phyloP scores from a whole-genome alignment of 2,797 vertebrate genomes.

The Carapus acus region DNA sequence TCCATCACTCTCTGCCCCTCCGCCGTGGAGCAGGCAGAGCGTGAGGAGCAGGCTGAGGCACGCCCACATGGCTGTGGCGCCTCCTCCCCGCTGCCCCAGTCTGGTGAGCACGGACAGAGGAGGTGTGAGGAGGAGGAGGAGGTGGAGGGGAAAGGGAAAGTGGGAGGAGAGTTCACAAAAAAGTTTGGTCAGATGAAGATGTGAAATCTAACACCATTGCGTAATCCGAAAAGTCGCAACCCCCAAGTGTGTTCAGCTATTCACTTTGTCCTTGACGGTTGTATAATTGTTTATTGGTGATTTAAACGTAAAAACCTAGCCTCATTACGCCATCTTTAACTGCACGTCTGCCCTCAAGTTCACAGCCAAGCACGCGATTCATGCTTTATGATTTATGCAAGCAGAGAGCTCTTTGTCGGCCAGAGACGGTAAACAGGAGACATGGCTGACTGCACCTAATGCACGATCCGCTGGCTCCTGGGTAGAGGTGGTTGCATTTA shows the following conservation, averaged over 20 bases:
- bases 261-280: too few species aligned
- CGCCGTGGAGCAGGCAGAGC: constrained; percentile 84
- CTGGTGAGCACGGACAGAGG: constrained; percentile 24
- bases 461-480: too few species aligned
- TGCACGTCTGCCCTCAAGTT: too few species aligned
- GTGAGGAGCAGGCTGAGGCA: constrained; percentile 80
- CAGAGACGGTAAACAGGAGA: too few species aligned
- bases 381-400: too few species aligned
- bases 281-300: not conserved
- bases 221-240: constrained; percentile 36
- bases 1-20: constrained; percentile 77
- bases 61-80: constrained; percentile 76
- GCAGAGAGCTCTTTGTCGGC: too few species aligned
- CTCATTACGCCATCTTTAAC: too few species aligned
- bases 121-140: not conserved
- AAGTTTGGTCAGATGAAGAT: constrained; percentile 17
- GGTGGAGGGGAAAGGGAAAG: not conserved
- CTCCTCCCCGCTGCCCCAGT: constrained; percentile 40
- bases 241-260: too few species aligned
- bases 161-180: constrained; percentile 5
- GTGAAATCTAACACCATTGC: constrained; percentile 5
- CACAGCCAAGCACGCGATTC: too few species aligned
- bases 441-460: too few species aligned
- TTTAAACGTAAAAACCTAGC: too few species aligned
- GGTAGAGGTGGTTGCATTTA: too few species aligned